phyloP scores from a whole-genome alignment of 1,140 invertebrate genomes.

The Lepeophtheirus salmonis region DNA sequence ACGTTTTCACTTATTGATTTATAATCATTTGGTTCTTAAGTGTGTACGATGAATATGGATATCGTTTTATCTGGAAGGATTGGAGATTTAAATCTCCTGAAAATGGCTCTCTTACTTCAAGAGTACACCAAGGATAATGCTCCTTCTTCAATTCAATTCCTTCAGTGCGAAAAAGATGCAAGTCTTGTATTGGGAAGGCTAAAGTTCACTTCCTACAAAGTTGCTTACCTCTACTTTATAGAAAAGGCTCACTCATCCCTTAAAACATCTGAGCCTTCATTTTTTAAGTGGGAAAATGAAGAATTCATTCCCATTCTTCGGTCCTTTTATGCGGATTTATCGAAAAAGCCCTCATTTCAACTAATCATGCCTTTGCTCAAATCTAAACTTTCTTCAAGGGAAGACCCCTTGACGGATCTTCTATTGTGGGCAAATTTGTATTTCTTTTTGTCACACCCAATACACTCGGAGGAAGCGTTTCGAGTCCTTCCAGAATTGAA shows the following conservation, averaged over 20 bases:
- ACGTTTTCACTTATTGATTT: no score
- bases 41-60: no score
- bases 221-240: background rate
- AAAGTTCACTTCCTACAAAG: background rate
- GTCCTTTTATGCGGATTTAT: no score
- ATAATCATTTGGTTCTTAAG: no score
- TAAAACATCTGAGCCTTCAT: background rate
- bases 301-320: background rate
- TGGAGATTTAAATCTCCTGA: background rate
- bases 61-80: background rate
- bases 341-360: no score
- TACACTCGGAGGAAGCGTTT: background rate
- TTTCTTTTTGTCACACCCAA: background rate
- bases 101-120: background rate
- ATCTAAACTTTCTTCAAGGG: background rate
- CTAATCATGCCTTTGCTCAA: background rate
- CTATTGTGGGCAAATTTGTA: background rate
- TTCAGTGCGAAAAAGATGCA: background rate
- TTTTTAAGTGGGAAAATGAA: background rate
- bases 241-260: background rate
- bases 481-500: background rate
- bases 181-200: background rate
- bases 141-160: background rate
- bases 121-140: background rate
- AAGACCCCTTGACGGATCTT: background rate